A percentile compares a stretch with the other conserved stretches of the same genome.
Evolutionary conservation across 2,113 vertebrate species (phyloP).

Genomic region (Chaetodon trifascialis): DNA sequence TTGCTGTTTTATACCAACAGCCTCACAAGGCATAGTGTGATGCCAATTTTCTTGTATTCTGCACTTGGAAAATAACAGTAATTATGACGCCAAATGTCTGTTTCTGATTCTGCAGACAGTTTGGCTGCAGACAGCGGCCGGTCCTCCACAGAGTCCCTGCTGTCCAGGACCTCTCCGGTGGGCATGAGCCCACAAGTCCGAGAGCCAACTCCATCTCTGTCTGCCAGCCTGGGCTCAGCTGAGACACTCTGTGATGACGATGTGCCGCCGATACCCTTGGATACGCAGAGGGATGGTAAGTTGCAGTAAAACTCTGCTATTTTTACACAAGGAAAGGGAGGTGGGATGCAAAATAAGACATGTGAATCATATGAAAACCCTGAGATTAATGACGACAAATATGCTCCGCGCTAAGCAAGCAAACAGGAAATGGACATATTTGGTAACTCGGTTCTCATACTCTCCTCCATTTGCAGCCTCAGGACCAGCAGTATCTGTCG

Average conservation of each 20-base stretch:
- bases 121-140: constrained; percentile 86
- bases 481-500: constrained; percentile 69
- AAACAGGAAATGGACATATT: neutral
- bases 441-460: neutral
- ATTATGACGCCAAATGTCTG: constrained; percentile 21
- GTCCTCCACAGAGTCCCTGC: constrained; percentile 86
- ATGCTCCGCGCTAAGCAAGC: neutral
- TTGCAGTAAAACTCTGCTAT: constrained; percentile 47
- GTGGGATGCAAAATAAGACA: constrained; percentile 8
- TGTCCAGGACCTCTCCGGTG: constrained; percentile 91
- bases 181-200: constrained; percentile 93
- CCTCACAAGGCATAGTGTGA: neutral
- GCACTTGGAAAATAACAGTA: constrained; percentile 30
- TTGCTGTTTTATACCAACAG: neutral
- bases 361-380: neutral
- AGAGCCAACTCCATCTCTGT: constrained; percentile 86
- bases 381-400: neutral
- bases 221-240: constrained; percentile 85
- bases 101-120: constrained; percentile 82
- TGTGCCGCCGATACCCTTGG: constrained; percentile 81
- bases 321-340: constrained; percentile 8
- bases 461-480: constrained; percentile 30
- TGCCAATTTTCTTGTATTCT: constrained; percentile 22
- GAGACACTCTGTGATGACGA: constrained; percentile 83
- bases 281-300: constrained; percentile 87